Conservation (phyloP, 2,888 invertebrate species). For the Papilio elwesi region DNA sequence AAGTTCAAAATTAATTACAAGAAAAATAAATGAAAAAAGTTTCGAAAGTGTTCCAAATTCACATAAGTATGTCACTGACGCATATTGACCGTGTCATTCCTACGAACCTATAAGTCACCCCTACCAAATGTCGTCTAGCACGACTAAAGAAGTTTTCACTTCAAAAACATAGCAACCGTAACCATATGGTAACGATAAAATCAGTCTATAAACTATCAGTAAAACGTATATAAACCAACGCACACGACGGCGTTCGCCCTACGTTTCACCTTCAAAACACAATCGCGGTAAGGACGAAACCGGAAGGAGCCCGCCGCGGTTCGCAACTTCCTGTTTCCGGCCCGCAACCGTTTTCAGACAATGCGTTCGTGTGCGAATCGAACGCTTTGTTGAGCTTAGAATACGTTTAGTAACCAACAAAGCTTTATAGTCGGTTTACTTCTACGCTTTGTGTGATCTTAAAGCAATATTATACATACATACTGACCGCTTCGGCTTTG, state of each 20-base stretch:
- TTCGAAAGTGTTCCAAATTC: too few relatives aligned
- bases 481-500: too few relatives aligned
- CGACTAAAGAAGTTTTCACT: too few relatives aligned
- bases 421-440: conserved; percentile 9
- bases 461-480: too few relatives aligned
- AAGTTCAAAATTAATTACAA: too few relatives aligned
- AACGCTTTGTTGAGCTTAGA: conserved; percentile 17
- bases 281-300: conserved; percentile 43
- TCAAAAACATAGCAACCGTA: too few relatives aligned
- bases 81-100: too few relatives aligned
- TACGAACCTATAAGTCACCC: too few relatives aligned
- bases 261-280: conserved; percentile 44
- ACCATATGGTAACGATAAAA: neutral
- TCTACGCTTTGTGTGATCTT: neutral
- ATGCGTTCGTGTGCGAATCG: conserved; percentile 28
- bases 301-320: conserved; percentile 45
- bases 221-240: conserved; percentile 27
- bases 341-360: conserved; percentile 30
- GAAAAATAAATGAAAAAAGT: too few relatives aligned
- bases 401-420: conserved; percentile 25
- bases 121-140: too few relatives aligned
- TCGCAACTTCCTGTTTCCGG: conserved; percentile 50
- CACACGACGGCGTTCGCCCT: conserved; percentile 6
- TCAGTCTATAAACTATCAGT: conserved; percentile 20
- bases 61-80: too few relatives aligned